A percentile compares a stretch with the other conserved stretches of the same genome.
phyloP scores from a whole-genome alignment of 2,888 invertebrate genomes.

The Eristalinus aeneus region DNA sequence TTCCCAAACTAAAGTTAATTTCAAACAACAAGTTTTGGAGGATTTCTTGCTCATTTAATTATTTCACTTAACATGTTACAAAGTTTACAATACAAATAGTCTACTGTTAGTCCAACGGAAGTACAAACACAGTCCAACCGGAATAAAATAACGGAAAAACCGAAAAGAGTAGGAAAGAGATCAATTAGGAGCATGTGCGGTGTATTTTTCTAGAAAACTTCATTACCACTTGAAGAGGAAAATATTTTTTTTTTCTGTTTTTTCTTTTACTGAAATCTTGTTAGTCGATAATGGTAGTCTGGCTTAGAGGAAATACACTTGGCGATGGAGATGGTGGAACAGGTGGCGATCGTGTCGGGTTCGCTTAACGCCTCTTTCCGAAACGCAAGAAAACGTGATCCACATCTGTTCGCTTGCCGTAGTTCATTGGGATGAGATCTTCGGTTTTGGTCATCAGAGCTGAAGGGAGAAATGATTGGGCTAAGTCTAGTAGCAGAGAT shows the following conservation, averaged over 20 bases:
- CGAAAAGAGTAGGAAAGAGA: slow-evolving; percentile 53
- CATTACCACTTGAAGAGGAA: slow-evolving; percentile 36
- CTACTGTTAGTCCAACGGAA: slow-evolving; percentile 57
- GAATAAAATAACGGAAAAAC: not conserved
- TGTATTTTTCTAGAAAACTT: slow-evolving; percentile 53
- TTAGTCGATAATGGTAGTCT: slow-evolving; percentile 15
- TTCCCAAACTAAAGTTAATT: not conserved
- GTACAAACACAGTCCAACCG: slow-evolving; percentile 5
- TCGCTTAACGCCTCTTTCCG: slow-evolving; percentile 88
- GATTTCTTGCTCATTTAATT: slow-evolving; percentile 46
- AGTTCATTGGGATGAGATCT: slow-evolving; percentile 80
- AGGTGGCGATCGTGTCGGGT: not conserved
- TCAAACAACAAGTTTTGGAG: slow-evolving; percentile 64
- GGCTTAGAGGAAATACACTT: slow-evolving; percentile 69
- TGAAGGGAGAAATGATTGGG: slow-evolving; percentile 53
- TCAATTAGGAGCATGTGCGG: slow-evolving; percentile 64
- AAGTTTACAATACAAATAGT: slow-evolving; percentile 56
- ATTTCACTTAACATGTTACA: slow-evolving; percentile 64
- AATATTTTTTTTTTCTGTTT: slow-evolving; percentile 28
- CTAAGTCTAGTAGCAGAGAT: not conserved
- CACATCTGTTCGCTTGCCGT: slow-evolving; percentile 92
- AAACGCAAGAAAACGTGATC: slow-evolving; percentile 95
- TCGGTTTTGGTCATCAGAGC: slow-evolving; percentile 79
- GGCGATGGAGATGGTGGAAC: slow-evolving; percentile 42
- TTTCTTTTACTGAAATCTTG: slow-evolving; percentile 21